Conservation (phyloP, 2,113 vertebrate genomes). For the Hiodon tergisus region DNA sequence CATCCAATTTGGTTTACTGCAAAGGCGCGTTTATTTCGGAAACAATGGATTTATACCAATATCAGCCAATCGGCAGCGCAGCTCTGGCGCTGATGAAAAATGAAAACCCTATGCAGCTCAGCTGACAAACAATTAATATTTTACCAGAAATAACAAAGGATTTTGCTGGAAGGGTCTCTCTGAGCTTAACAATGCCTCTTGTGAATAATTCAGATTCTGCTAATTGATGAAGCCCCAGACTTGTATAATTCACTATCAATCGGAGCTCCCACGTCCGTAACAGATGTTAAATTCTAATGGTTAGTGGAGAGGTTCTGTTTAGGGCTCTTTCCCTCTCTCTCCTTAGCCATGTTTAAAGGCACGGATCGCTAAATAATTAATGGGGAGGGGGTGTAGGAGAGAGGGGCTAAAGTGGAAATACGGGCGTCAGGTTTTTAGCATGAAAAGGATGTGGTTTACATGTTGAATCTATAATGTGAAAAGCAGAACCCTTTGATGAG, state of each 20-base stretch:
- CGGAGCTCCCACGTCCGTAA: not conserved
- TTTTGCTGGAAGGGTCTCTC: constrained; percentile 12
- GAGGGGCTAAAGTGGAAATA: not conserved
- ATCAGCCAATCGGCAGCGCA: not conserved
- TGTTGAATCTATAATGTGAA: not conserved
- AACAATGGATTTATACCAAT: too few relatives aligned
- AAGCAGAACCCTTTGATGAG: not conserved
- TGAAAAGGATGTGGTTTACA: not conserved
- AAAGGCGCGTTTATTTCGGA: not conserved
- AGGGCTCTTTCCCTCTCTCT: not conserved
- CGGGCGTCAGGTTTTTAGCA: not conserved
- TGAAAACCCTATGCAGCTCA: not conserved
- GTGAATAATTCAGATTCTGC: constrained; percentile 4
- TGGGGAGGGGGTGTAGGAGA: not conserved
- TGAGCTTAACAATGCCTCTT: not conserved
- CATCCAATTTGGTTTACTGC: not conserved
- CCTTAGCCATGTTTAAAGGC: not conserved
- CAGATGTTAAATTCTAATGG: not conserved
- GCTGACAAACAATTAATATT: not conserved
- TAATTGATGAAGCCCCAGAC: not conserved
- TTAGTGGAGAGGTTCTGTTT: not conserved
- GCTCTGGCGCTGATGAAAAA: not conserved
- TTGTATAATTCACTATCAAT: not conserved
- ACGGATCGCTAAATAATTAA: not conserved
- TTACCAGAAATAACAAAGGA: not conserved